phyloP scores from a whole-genome alignment of 2,888 invertebrate genomes.

The Agonopterix heracliana region DNA sequence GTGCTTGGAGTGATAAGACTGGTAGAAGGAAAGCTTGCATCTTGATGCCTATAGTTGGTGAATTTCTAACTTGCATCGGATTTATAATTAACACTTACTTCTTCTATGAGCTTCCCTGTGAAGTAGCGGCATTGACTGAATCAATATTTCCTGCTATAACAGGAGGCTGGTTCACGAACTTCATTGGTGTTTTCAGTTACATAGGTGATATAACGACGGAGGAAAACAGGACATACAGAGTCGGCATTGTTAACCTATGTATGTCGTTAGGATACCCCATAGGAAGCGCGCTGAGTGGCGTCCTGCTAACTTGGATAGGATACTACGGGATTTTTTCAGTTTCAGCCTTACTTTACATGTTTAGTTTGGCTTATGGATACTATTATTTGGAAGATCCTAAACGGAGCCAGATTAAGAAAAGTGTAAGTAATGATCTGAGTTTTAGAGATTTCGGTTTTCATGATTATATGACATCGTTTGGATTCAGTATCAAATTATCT shows the following conservation, averaged over 20 bases:
- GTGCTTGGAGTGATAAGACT: slow-evolving; percentile 80
- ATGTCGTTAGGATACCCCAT: slow-evolving; percentile 91
- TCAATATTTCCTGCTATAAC: slow-evolving; percentile 87
- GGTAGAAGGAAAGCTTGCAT: slow-evolving; percentile 82
- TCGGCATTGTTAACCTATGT: slow-evolving; percentile 91
- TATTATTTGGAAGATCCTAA: slow-evolving; percentile 81
- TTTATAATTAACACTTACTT: slow-evolving; percentile 82
- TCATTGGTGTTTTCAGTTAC: slow-evolving; percentile 91
- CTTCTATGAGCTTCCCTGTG: slow-evolving; percentile 85
- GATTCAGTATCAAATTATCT: too few species aligned
- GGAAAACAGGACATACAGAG: slow-evolving; percentile 87
- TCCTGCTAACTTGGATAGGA: slow-evolving; percentile 81
- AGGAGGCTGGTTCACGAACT: slow-evolving; percentile 91
- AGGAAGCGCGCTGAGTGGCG: slow-evolving; percentile 90
- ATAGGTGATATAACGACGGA: slow-evolving; percentile 89
- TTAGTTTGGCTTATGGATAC: slow-evolving; percentile 84
- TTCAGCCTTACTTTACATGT: slow-evolving; percentile 82
- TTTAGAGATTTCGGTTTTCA: too few species aligned
- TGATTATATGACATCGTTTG: too few species aligned
- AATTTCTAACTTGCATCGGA: slow-evolving; percentile 80
- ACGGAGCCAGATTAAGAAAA: slow-evolving; percentile 17
- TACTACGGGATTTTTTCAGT: slow-evolving; percentile 88
- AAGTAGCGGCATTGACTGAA: slow-evolving; percentile 85
- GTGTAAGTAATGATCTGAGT: not conserved
- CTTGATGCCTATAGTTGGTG: slow-evolving; percentile 82